Conservation (phyloP, 2,113 vertebrate species). For the Passer domesticus region DNA sequence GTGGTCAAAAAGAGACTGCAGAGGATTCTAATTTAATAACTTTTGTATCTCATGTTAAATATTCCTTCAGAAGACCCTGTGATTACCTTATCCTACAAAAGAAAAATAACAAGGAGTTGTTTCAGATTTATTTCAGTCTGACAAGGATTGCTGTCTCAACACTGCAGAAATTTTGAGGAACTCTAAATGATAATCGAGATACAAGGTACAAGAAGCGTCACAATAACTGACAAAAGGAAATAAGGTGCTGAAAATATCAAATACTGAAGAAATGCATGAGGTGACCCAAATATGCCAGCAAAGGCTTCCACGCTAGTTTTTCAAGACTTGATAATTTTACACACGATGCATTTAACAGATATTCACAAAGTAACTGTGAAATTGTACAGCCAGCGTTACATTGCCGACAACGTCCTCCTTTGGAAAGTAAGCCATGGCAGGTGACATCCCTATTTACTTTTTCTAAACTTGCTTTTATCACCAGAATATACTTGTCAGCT, state of each 20-base stretch:
- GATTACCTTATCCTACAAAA: not conserved
- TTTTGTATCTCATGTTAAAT: not conserved
- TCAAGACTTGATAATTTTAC: not conserved
- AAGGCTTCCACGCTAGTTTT: not conserved
- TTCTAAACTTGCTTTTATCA: not conserved
- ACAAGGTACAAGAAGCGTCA: not conserved
- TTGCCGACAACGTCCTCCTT: not conserved
- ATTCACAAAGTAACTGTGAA: not conserved
- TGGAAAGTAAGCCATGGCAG: not conserved
- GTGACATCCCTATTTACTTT: not conserved
- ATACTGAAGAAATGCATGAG: not conserved
- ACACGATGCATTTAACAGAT: not conserved
- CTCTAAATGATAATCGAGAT: not conserved
- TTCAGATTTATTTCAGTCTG: not conserved
- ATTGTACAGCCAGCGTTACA: not conserved
- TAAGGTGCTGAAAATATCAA: not conserved
- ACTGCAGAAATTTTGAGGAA: not conserved
- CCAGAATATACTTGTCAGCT: not conserved
- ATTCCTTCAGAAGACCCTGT: not conserved
- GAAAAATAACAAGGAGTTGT: not conserved
- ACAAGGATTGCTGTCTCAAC: not conserved
- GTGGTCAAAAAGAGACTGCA: not conserved
- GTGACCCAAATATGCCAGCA: conserved; percentile 33
- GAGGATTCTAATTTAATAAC: not conserved
- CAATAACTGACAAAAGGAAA: not conserved